phyloP scores from a whole-genome alignment of 2,888 invertebrate genomes.

The Rhaphigaster nebulosa region DNA sequence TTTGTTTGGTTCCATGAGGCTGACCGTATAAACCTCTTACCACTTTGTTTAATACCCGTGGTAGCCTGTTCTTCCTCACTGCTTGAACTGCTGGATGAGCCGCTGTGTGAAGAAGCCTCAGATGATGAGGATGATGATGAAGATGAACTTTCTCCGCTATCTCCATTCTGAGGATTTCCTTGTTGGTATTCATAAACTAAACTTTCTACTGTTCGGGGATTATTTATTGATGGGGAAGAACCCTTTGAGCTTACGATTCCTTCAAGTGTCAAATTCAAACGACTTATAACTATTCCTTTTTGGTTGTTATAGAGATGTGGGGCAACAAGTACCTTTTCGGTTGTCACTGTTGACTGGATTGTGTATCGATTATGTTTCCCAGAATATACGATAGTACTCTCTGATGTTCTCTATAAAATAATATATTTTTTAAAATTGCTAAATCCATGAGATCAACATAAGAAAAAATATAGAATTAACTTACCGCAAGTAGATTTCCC shows the following conservation, averaged over 20 bases:
- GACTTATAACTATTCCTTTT: conserved; percentile 76
- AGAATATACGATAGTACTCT: conserved; percentile 73
- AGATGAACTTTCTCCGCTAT: conserved; percentile 63
- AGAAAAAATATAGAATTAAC: conserved; percentile 2
- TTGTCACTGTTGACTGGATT: conserved; percentile 77
- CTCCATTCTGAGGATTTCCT: conserved; percentile 65
- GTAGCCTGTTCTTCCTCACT: conserved; percentile 54
- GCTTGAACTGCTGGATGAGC: conserved; percentile 63
- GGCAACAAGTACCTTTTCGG: conserved; percentile 69
- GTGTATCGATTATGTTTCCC: conserved; percentile 73
- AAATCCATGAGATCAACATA: not conserved
- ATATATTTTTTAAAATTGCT: not conserved
- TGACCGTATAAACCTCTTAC: not conserved
- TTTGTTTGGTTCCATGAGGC: not conserved
- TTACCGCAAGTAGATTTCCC: conserved; percentile 71
- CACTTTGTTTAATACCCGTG: conserved; percentile 58
- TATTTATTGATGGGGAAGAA: conserved; percentile 70
- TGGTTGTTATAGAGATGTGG: conserved; percentile 72
- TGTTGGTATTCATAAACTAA: conserved; percentile 72
- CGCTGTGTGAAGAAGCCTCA: not conserved
- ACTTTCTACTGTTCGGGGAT: conserved; percentile 71
- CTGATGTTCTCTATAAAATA: conserved; percentile 72
- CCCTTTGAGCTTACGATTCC: conserved; percentile 68
- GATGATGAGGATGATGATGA: conserved; percentile 31
- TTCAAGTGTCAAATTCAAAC: conserved; percentile 72